A percentile compares a stretch with the other conserved stretches of the same genome.
These are phyloP conservation scores for Penaeus japonicus DNA, from an alignment of 1,140 invertebrate genomes.

Conservation along the genomic window DNA sequence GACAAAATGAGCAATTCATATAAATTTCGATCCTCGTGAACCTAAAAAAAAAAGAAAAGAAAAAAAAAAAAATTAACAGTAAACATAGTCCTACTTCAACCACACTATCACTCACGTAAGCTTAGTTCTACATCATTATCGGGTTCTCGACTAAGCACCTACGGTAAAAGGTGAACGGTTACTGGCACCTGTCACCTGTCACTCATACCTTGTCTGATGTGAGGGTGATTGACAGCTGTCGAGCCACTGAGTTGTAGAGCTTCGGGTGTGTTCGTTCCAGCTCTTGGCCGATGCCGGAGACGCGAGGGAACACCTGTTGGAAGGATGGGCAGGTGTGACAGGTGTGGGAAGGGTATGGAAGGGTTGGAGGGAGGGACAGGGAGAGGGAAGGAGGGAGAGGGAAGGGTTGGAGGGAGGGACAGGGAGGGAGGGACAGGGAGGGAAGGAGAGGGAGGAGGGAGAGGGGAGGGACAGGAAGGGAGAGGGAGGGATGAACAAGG, in stretches of 20 bases:
- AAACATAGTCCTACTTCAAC: too few species aligned
- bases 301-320: slow-evolving; percentile 68
- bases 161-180: neutral
- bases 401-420: too few species aligned
- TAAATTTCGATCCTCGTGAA: too few species aligned
- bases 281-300: slow-evolving; percentile 70
- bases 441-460: neutral
- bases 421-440: neutral
- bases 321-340: too few species aligned
- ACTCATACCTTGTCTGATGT: slow-evolving; percentile 66
- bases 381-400: too few species aligned
- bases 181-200: neutral
- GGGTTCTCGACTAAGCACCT: too few species aligned
- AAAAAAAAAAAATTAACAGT: too few species aligned
- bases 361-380: neutral
- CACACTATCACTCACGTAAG: too few species aligned
- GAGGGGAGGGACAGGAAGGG: neutral
- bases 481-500: neutral
- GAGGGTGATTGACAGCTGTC: slow-evolving; percentile 67
- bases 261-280: slow-evolving; percentile 75
- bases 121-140: too few species aligned
- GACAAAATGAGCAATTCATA: too few species aligned
- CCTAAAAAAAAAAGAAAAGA: too few species aligned
- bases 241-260: slow-evolving; percentile 69
- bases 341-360: neutral